Conservation (phyloP, 1,140 invertebrate species). For the Palaemon carinicauda region DNA sequence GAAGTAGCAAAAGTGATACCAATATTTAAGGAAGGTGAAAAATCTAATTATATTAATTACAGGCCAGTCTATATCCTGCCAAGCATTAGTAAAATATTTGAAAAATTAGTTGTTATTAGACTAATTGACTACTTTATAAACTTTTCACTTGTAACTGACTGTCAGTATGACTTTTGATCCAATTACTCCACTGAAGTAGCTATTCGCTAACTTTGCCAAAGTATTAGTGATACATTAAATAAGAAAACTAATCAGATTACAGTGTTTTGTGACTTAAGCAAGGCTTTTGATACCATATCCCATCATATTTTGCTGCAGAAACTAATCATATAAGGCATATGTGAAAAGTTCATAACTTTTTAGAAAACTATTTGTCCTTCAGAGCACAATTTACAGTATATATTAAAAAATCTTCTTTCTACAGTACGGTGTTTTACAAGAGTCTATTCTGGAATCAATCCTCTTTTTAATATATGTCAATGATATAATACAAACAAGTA, state of each 20-base stretch:
- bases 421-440: background rate
- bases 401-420: background rate
- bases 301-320: background rate
- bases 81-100: no score
- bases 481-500: background rate
- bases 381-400: background rate
- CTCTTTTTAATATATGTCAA: background rate
- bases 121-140: no score
- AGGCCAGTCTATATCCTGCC: no score
- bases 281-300: no score
- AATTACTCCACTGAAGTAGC: background rate
- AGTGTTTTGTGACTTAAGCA: no score
- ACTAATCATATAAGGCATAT: background rate
- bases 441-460: no score
- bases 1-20: background rate
- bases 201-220: background rate
- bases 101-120: no score
- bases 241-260: background rate
- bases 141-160: no score
- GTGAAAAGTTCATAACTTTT: background rate
- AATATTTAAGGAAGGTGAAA: background rate
- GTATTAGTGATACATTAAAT: background rate
- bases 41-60: background rate
- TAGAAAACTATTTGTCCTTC: no score
- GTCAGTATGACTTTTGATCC: no score